Evolutionary conservation across 2,888 invertebrate genomes (phyloP).

Genomic region (Vannuccia rotundouncinata): DNA sequence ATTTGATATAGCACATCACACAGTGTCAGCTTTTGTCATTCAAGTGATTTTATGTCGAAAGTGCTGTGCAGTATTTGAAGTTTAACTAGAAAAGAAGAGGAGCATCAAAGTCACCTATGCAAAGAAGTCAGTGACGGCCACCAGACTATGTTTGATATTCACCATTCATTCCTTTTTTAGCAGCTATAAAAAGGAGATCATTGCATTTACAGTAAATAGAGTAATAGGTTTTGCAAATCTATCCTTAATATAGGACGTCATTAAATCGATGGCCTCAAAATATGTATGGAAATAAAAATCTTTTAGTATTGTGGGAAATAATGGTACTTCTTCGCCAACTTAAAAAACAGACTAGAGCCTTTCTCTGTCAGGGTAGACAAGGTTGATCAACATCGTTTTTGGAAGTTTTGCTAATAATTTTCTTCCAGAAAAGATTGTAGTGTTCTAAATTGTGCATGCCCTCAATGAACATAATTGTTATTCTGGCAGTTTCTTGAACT

Average conservation of each 20-base stretch:
- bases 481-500: neutral
- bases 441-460: neutral
- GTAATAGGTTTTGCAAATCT: slow-evolving; percentile 8
- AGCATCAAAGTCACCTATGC: neutral
- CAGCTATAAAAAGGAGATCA: neutral
- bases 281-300: neutral
- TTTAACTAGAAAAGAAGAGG: neutral
- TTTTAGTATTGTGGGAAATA: neutral
- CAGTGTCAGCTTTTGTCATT: slow-evolving; percentile 3
- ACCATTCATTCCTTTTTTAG: too few relatives aligned
- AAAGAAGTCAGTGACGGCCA: neutral
- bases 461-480: neutral
- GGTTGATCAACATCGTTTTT: neutral
- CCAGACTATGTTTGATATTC: neutral
- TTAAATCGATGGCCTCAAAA: slow-evolving; percentile 12
- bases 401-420: neutral
- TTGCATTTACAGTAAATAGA: slow-evolving; percentile 20
- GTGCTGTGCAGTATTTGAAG: slow-evolving; percentile 18
- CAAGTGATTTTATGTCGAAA: slow-evolving; percentile 3
- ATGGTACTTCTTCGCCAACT: neutral
- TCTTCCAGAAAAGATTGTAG: neutral
- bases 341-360: neutral
- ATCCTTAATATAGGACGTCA: slow-evolving; percentile 2
- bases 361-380: neutral
- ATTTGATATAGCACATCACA: slow-evolving; percentile 5